Evolutionary conservation across 2,113 vertebrate species (phyloP), one percentile per base, ranked within the genome.

Genomic region (Calyptommatus sinebrachiatus): DNA sequence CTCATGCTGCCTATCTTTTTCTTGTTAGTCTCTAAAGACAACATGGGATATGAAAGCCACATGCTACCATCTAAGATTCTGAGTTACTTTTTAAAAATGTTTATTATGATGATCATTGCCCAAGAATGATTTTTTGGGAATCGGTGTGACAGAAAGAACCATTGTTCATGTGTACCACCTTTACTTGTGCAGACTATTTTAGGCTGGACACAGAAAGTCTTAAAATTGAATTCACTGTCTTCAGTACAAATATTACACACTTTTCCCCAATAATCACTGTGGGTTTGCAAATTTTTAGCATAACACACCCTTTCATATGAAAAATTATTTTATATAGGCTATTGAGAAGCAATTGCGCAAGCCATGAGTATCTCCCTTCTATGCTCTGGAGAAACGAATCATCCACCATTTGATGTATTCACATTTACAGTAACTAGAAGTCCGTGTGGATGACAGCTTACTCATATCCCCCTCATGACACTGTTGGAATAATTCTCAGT

Each of bases 381-480:
- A 8, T 70, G 41, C 53, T 60, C 31, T 8, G n/a, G 2, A 62
- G 28, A 66, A 66, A 26, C 29, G 70, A 22, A 57, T 41, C 14
- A 26, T 78, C 24, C 26, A 61, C 41, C 45, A 50, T 31, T 67
- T 70, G 66, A 45, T 41, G 31, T 31, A 78, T 8, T 70, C 67
- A 24, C 24, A 45, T 61, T 57, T 78, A 53, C 29, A 53, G 60
- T 26, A 78, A 78, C 28, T 53, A 35, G 24, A 50, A 29, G 7
- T 31, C 67, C n/a, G 50, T 28, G 24, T 48, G 70, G 50, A 70
- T 78, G 76, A 70, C 21, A 61, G 60, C 24, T 69, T 78, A 70
- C 66, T 78, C 50, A 61, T 53, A 70, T 78, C 70, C 66, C 31
- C 29, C 31, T 78, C 67, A 61, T 18, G 8, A 28, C 8, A 11